Evolutionary conservation across 2,888 invertebrate species (phyloP), one percentile per base, ranked within the genome.

Genomic region (Erannis defoliaria): DNA sequence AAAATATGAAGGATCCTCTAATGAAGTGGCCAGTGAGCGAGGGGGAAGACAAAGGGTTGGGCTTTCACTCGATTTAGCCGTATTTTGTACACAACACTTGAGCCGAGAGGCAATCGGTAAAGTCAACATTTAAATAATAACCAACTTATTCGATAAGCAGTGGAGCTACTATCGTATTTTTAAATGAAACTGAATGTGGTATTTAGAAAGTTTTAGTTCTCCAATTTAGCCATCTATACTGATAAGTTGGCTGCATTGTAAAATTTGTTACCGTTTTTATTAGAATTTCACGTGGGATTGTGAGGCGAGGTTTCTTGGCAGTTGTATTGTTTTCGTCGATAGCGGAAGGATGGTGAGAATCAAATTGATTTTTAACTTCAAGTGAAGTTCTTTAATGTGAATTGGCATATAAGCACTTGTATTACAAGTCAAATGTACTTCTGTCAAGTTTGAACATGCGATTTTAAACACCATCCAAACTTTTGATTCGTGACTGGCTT

Each of bases 21-120:
- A 85, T 85, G 77, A 82, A 86, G 84, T 77, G 76, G 72, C 64
- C 57, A 67, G 60, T 43, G 31, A 66, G 67, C 59, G 62, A 72
- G 71, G 80, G 77, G 63, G 68, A 79, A 88, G 84, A 89, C 88
- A 89, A 90, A 85, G 80, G 84, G 77, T 75, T 77, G 73, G 69
- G 75, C 74, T 81, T 78, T 81, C 77, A 81, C 80, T 81, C 81
- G 77, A 85, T 89, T 90, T 84, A 85, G 79, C 79, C 77, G 81
- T 90, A 89, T 90, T 90, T 91, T 88, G 89, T 82, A 90, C 90
- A 90, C 91, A 90, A 77, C 85, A 71, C 88, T 85, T 71, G 59
- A 74, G 67, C 66, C 75, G 77, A 88, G 83, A 70, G 76, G 76
- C 73, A 71, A 78, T 80, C 75, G 70, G 72, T 76, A 71, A 77